Conservation (phyloP, 1,140 invertebrate species). For the Probaryconus sp. region DNA sequence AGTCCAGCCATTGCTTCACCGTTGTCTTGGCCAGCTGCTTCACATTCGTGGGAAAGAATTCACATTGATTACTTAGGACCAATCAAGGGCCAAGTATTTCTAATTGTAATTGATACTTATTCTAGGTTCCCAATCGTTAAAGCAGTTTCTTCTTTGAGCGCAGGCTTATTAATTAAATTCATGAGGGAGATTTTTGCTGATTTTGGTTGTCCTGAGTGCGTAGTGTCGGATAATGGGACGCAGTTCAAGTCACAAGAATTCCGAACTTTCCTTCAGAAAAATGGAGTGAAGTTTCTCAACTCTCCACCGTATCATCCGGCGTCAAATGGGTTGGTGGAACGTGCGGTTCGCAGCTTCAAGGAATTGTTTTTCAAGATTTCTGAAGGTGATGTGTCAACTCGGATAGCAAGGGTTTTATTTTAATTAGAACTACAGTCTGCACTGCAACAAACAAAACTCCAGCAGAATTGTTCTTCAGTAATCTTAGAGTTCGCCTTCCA, state of each 20-base stretch:
- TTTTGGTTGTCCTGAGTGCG: background rate
- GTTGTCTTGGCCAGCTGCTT: background rate
- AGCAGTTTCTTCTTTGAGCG: background rate
- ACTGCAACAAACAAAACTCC: conserved; percentile 2
- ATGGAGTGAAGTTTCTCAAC: conserved; percentile 3
- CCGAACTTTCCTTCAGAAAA: background rate
- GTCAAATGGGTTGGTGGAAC: conserved; percentile 1
- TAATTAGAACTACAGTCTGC: conserved; percentile 4
- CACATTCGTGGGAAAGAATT: background rate
- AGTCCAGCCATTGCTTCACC: background rate
- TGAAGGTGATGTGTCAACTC: background rate
- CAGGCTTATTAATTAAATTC: background rate
- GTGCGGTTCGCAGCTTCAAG: conserved; percentile 14
- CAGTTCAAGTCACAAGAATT: conserved; percentile 2
- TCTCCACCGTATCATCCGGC: conserved; percentile 10
- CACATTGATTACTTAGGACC: background rate
- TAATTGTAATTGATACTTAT: background rate
- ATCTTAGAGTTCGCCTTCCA: background rate
- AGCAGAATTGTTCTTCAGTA: conserved; percentile 1
- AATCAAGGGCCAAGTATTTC: background rate
- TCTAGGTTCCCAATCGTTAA: conserved; percentile 2
- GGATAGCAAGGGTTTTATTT: conserved; percentile 14
- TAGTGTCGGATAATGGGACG: conserved; percentile 2
- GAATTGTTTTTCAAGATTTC: background rate
- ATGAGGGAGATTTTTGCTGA: conserved; percentile 4